These are phyloP conservation scores for Ctenomys sociabilis DNA, from an alignment of 2,113 vertebrate species.

Conservation along the genomic window DNA sequence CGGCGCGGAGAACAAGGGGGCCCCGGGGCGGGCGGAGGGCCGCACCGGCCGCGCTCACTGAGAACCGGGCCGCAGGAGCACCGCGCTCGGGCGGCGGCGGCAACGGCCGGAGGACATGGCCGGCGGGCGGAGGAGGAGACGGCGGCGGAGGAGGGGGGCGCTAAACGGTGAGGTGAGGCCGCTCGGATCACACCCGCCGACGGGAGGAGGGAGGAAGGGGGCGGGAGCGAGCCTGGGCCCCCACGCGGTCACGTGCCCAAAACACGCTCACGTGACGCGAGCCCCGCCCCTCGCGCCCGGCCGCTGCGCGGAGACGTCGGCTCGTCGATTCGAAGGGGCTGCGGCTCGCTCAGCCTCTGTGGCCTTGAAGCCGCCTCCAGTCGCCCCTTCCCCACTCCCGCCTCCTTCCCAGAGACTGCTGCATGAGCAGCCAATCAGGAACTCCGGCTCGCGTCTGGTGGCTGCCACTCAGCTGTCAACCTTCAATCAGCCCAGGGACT, in stretches of 20 bases:
- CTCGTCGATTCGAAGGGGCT: not conserved
- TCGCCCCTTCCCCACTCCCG: not conserved
- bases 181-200: conserved; percentile 69
- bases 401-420: not conserved
- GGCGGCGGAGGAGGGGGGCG: conserved; percentile 61
- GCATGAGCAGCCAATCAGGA: conserved; percentile 49
- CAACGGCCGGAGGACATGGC: conserved; percentile 74
- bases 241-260: conserved; percentile 82
- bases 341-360: not conserved
- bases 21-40: conserved; percentile 61
- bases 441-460: not conserved
- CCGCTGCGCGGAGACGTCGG: not conserved
- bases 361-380: not conserved
- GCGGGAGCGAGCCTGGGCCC: conserved; percentile 61
- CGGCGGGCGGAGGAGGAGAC: conserved; percentile 16
- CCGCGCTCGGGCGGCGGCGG: conserved; percentile 71
- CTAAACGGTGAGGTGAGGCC: conserved; percentile 74
- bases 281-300: conserved; percentile 51
- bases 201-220: conserved; percentile 57
- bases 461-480: conserved; percentile 65
- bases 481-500: conserved; percentile 23
- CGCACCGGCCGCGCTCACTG: conserved; percentile 63
- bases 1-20: conserved; percentile 77
- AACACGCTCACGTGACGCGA: conserved; percentile 86
- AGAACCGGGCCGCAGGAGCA: conserved; percentile 63